phyloP scores from a whole-genome alignment of 2,113 vertebrate genomes.

The Callipepla californica region DNA sequence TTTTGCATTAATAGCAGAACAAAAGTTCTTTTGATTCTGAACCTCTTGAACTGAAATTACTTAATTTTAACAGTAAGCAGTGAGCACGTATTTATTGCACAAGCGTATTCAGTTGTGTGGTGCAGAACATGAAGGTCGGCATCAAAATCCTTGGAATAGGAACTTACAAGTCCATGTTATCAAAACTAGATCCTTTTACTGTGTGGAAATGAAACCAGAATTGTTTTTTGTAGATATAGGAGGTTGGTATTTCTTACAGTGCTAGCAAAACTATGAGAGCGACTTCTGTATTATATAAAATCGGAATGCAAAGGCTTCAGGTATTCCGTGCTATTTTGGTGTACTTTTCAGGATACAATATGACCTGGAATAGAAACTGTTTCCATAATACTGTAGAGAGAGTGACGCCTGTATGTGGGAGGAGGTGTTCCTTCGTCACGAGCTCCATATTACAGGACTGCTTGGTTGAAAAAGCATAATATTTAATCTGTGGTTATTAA shows the following conservation, averaged over 20 bases:
- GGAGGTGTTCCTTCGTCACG: neutral
- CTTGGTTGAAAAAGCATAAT: neutral
- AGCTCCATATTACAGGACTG: neutral
- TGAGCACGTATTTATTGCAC: neutral
- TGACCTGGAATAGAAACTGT: neutral
- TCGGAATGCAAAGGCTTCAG: neutral
- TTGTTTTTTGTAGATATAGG: neutral
- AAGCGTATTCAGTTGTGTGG: neutral
- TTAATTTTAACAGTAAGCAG: neutral
- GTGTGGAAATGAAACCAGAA: neutral
- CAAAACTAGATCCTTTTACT: neutral
- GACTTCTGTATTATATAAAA: neutral
- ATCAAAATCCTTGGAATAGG: neutral
- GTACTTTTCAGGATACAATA: neutral
- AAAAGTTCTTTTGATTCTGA: neutral
- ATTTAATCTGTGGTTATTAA: constrained; percentile 16
- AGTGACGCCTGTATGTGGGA: neutral
- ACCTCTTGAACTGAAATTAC: neutral
- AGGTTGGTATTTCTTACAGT: neutral
- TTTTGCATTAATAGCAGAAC: neutral
- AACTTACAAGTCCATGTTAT: neutral
- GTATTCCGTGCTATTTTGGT: neutral
- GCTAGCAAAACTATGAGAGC: neutral
- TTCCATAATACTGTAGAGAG: neutral
- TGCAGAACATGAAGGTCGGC: neutral